Evolutionary conservation across 2,888 invertebrate genomes (phyloP).

Genomic region (Sinhomidia bicolor): DNA sequence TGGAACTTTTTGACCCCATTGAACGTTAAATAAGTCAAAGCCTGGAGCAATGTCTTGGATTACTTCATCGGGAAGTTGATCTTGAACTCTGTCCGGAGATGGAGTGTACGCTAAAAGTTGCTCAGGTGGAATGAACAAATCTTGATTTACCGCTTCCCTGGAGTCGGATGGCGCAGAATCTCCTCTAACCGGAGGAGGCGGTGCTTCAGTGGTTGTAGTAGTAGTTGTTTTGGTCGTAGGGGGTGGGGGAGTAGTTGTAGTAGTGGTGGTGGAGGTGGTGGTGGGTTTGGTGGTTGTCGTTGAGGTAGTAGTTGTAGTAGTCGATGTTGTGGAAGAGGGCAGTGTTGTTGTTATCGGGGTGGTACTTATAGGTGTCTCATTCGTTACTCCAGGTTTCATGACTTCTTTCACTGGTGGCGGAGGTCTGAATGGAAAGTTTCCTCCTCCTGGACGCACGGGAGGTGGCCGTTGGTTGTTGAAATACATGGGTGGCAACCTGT

Average conservation of each 20-base stretch:
- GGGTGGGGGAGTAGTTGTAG: constrained; percentile 1
- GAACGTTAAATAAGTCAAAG: constrained; percentile 63
- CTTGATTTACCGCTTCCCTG: constrained; percentile 43
- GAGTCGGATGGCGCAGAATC: constrained; percentile 34
- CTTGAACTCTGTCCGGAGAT: constrained; percentile 59
- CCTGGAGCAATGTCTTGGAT: constrained; percentile 70
- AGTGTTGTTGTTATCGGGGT: no score
- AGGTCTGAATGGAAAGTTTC: constrained; percentile 76
- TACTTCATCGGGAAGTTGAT: constrained; percentile 62
- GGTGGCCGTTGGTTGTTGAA: constrained; percentile 68
- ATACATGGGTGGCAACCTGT: constrained; percentile 64
- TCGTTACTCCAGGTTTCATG: constrained; percentile 54
- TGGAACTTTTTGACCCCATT: constrained; percentile 67
- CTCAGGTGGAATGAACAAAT: constrained; percentile 65
- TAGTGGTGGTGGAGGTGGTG: constrained; percentile 11
- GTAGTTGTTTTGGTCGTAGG: no score
- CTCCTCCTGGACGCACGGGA: constrained; percentile 57
- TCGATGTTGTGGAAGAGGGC: neutral
- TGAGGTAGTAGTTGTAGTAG: constrained; percentile 37
- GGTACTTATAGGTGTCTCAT: no score
- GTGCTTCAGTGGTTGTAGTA: constrained; percentile 14
- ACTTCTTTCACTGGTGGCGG: constrained; percentile 77
- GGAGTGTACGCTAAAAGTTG: constrained; percentile 67
- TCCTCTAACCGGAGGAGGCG: constrained; percentile 34
- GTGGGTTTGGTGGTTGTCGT: constrained; percentile 35